Evolutionary conservation across 1,140 invertebrate species (phyloP), one percentile per base, ranked within the genome.

Genomic region (Linepithema humile): DNA sequence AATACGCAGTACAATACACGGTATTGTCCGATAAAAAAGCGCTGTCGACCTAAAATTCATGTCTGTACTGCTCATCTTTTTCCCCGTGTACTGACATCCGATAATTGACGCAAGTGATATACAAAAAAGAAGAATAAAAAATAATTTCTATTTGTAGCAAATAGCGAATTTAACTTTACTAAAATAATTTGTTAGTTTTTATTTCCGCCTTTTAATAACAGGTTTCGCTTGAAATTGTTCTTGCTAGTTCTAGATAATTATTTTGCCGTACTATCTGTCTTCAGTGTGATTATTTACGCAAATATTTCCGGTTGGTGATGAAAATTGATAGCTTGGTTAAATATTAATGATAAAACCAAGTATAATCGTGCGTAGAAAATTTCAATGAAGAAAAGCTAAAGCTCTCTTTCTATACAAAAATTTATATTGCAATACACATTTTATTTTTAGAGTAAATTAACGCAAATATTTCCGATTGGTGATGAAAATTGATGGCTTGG

Each of bases 1-100:
- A 26, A 38, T 45, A 12, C n/a, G n/a, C 10, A 9, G n/a, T 2
- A 80, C 64, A 80, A 80, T 80, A 80, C 6, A 12, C 3, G 38
- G 64, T 43, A 55, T 15, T 80, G 48, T 69, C 57, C 35, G 75
- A 78, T 78, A 80, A 70, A 57, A 53, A 77, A 78, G 12, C n/a
- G 15, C 23, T 38, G 40, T 55, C 17, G n/a, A 26, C 35, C 23
- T 32, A 69, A 73, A 55, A n/a, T 78, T 53, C 23, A 9, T 12
- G 10, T 45, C 17, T 45, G 29, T 15, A 20, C 26, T 38, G 6
- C 15, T 45, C 17, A 48, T 29, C 15, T 5, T 45, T 67, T 20
- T 45, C 23, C 2, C 40, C 5, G 6, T 29, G 6, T 20, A 67
- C 53, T 20, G n/a, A n/a, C 26, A 12, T 50, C 9, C 38, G 20